Evolutionary conservation across 2,797 vertebrate species (phyloP), one percentile per base, ranked within the genome.

Genomic region (Eulemur albifrons): DNA sequence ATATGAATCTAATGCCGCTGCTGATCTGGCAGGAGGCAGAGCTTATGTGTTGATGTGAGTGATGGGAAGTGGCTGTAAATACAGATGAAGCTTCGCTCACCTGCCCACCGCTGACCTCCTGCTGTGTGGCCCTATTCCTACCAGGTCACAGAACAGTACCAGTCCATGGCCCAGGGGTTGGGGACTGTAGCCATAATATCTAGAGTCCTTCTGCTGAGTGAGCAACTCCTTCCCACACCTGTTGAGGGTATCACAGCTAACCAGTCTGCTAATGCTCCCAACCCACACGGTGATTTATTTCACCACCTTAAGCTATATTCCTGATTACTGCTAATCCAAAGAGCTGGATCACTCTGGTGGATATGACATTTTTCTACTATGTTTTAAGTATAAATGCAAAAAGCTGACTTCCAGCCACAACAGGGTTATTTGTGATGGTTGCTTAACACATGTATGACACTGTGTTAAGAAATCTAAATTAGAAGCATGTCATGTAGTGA

Each of bases 311-410:
- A 95, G 87, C 92, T 25, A 17, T 69, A 59, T 89, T 96, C 67
- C 81, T 92, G 76, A 90, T 92, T 40, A 73, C 79, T 70, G 32
- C 80, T 94, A 94, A 93, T 82, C 89, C 72, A 92, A 97, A 88
- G 80, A 92, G 93, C 98, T 77, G 88, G 97, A 98, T 97, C 97
- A 97, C 90, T 98, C 97, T 87, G 95, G 80, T 83, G 95, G 84
- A 85, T 84, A 94, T 94, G 92, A 94, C 52, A 50, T 94, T 98
- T 98, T 97, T 95, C 91, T 96, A 92, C 95, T 48, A 93, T 97
- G 30, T 98, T 98, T 98, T 97, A 97, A 92, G 88, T 77, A 61
- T 96, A 91, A 98, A 97, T 96, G 89, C 88, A 93, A 95, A 97
- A 88, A 91, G 94, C 94, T 97, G 93, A 96, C 93, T 98, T 97